These are phyloP conservation scores for Gymnogyps californianus DNA, from an alignment of 2,113 vertebrate species.

Conservation along the genomic window DNA sequence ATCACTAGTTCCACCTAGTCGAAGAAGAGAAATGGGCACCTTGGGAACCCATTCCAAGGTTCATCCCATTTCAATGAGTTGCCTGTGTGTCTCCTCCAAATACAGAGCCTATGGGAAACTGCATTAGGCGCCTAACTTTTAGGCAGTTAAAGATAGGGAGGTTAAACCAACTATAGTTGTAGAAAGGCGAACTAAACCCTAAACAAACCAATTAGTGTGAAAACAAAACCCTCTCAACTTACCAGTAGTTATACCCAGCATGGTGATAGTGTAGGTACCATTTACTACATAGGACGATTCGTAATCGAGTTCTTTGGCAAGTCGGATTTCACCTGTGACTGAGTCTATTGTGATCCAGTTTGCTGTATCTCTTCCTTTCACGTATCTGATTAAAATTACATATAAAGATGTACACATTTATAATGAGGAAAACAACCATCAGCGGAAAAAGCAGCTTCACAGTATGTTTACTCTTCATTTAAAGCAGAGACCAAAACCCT, in stretches of 20 bases:
- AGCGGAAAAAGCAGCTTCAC: not conserved
- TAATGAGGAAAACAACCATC: not conserved
- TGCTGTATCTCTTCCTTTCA: constrained; percentile 67
- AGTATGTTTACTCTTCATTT: accelerated
- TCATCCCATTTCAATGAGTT: not conserved
- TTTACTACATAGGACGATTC: constrained; percentile 73
- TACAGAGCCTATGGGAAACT: not conserved
- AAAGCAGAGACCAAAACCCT: not conserved
- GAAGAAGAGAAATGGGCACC: not conserved
- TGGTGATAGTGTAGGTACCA: constrained; percentile 72
- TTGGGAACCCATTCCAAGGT: not conserved
- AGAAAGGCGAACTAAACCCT: not conserved
- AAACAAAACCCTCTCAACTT: constrained; percentile 12
- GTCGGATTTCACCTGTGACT: constrained; percentile 73
- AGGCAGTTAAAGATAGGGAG: not conserved
- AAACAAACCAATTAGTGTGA: not conserved
- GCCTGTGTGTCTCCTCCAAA: not conserved
- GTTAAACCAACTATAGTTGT: not conserved
- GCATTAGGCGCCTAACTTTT: not conserved
- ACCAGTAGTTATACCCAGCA: constrained; percentile 75
- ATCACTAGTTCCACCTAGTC: not conserved
- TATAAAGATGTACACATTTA: not conserved
- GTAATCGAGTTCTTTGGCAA: constrained; percentile 69
- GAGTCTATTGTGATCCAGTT: constrained; percentile 73
- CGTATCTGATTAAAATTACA: constrained; percentile 64